Percentiles rank a stretch among this genome's conserved stretches.
These are phyloP conservation scores for Notodonta dromedarius DNA, from an alignment of 2,888 invertebrate genomes.

Conservation along the genomic window DNA sequence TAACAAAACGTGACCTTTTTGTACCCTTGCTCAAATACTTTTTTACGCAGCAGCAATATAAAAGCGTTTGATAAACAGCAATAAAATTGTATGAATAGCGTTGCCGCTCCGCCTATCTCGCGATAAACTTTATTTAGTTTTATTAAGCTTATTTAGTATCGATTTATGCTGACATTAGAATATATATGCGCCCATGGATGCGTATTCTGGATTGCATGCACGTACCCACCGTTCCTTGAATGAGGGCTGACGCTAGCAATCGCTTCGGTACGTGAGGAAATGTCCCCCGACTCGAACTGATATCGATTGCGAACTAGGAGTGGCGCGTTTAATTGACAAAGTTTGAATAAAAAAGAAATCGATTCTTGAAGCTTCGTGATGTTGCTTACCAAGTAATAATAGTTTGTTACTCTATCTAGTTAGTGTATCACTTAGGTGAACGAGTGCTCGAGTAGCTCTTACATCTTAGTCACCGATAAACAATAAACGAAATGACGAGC, in stretches of 20 bases:
- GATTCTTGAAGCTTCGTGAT: slow-evolving; percentile 12
- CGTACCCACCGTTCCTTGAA: slow-evolving; percentile 58
- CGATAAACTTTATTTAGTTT: neutral
- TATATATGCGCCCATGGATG: slow-evolving; percentile 37
- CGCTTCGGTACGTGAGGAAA: slow-evolving; percentile 61
- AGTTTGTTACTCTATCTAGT: slow-evolving; percentile 4
- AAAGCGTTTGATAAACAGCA: too few relatives aligned
- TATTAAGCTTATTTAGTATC: slow-evolving; percentile 7
- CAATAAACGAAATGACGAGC: slow-evolving; percentile 47
- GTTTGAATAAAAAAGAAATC: slow-evolving; percentile 17
- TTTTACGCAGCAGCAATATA: too few relatives aligned
- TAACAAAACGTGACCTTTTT: neutral
- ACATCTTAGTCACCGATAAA: slow-evolving; percentile 44
- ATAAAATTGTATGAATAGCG: neutral
- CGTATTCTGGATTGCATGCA: slow-evolving; percentile 64
- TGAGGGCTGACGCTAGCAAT: slow-evolving; percentile 60
- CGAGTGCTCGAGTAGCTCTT: slow-evolving; percentile 14
- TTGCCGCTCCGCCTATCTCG: neutral
- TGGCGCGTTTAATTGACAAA: slow-evolving; percentile 27
- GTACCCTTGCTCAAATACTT: neutral
- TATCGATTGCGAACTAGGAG: slow-evolving; percentile 47
- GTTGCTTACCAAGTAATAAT: neutral
- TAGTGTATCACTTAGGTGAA: slow-evolving; percentile 26
- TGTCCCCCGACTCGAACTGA: slow-evolving; percentile 52
- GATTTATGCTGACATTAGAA: slow-evolving; percentile 44